Evolutionary conservation across 2,888 invertebrate genomes (phyloP), one percentile per base, ranked within the genome.

Genomic region (Coenonympha arcania): DNA sequence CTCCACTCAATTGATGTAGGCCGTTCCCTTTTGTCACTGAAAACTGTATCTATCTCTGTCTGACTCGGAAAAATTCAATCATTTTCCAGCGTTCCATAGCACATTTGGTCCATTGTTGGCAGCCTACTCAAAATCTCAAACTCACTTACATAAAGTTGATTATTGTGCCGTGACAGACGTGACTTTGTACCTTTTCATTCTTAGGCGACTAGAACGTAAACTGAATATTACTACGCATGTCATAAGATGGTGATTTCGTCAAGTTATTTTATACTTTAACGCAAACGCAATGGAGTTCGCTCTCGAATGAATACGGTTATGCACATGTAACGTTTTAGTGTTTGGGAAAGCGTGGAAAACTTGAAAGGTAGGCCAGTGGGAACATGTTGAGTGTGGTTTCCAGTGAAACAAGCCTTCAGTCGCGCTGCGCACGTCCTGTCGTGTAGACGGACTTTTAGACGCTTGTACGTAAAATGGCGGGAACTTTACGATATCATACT

Each of bases 31-130:
- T 79, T 76, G 75, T 78, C 73, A 69, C 59, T 76, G 75, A 79
- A 80, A 83, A 71, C 77, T 75, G 66, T 80, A 80, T 68, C 74
- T 59, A 64, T 86, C 85, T 74, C 83, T 77, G 67, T 86, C 79
- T 64, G 64, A 61, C 84, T 65, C 60, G 72, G 73, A 83, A 85
- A 85, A 84, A 83, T 73, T 78, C 71, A 64, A 57, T 52, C 74
- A 71, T 74, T 77, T 81, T 73, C 71, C 69, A 65, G 62, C 63
- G 59, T 63, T 65, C 65, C 66, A 65, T 65, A 68, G 68, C 71
- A 72, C 71, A 75, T 76, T 78, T 68, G 65, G 64, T 62, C 58
- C 53, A 54, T 54, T 45, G 41, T n/a, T 11, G 28, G 26, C 52
- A 8, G 24, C 36, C 53, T 19, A 76, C 58, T 68, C 53, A 66